Conservation (phyloP, 2,888 invertebrate species). For the Eupithecia vulgata region DNA sequence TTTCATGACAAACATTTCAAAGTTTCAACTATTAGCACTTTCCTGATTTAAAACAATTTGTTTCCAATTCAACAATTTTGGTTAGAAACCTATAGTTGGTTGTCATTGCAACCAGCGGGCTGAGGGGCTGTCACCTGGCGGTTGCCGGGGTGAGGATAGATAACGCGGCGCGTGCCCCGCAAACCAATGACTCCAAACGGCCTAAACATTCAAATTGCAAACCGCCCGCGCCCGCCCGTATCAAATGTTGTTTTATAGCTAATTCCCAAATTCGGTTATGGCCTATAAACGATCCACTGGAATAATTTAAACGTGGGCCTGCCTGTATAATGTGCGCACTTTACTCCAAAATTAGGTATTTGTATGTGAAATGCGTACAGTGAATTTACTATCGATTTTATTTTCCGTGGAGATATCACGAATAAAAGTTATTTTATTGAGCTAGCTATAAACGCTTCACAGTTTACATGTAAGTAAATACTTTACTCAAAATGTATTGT, state of each 20-base stretch:
- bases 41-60: not conserved
- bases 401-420: slow-evolving; percentile 61
- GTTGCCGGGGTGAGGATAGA: slow-evolving; percentile 55
- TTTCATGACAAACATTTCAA: not conserved
- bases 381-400: slow-evolving; percentile 76
- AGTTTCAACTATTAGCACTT: not conserved
- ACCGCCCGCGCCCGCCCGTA: slow-evolving; percentile 82
- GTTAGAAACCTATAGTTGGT: slow-evolving; percentile 1
- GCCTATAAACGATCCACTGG: slow-evolving; percentile 84
- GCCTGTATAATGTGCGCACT: slow-evolving; percentile 83
- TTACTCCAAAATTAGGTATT: slow-evolving; percentile 83
- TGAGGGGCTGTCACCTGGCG: slow-evolving; percentile 28
- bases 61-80: not conserved
- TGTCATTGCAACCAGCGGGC: slow-evolving; percentile 1
- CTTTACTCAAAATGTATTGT: slow-evolving; percentile 2
- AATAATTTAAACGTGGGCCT: slow-evolving; percentile 84
- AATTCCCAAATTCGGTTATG: slow-evolving; percentile 85
- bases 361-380: slow-evolving; percentile 84
- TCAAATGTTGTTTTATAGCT: slow-evolving; percentile 85
- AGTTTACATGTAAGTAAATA: not conserved
- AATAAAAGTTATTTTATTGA: slow-evolving; percentile 34
- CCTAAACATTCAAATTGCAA: slow-evolving; percentile 82
- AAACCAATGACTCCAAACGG: slow-evolving; percentile 78
- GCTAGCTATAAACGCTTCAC: not conserved
- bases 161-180: slow-evolving; percentile 75